Conservation (phyloP, 2,113 vertebrate species). For the Sialia sialis region DNA sequence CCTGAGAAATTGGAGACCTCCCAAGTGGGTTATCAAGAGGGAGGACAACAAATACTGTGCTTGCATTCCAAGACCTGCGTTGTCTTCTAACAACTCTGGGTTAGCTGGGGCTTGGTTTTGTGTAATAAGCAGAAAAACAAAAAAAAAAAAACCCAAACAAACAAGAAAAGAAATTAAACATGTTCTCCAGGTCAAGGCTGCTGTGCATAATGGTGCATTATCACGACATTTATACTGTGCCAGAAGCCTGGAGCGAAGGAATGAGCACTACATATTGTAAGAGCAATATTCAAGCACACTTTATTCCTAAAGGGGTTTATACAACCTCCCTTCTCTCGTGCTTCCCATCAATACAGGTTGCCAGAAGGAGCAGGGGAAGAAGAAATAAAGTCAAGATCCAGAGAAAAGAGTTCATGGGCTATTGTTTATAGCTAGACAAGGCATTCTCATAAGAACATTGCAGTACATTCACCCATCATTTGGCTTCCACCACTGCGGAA, state of each 20-base stretch:
- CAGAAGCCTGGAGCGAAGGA: background rate
- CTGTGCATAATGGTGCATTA: background rate
- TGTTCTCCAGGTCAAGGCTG: background rate
- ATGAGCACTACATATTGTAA: background rate
- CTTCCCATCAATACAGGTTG: background rate
- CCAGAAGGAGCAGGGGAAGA: background rate
- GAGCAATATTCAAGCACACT: background rate
- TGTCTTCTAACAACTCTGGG: background rate
- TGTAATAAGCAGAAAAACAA: background rate
- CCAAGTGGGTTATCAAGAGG: background rate
- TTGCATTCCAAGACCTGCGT: background rate
- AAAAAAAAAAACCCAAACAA: background rate
- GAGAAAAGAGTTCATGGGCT: background rate
- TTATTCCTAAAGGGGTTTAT: background rate
- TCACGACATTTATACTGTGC: rapidly evolving
- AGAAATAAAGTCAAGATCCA: background rate
- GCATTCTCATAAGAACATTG: background rate
- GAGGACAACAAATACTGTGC: background rate
- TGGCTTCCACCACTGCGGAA: background rate
- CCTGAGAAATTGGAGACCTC: background rate
- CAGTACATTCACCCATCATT: background rate
- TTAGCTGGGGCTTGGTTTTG: background rate
- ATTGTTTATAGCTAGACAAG: background rate
- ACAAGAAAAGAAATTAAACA: background rate
- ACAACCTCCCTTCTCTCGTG: background rate